Percentiles rank a stretch among this genome's conserved stretches.
Evolutionary conservation across 64 coral and sea anemone genomes (phyloP).

Genomic region (Dendrophyllia cribrosa): DNA sequence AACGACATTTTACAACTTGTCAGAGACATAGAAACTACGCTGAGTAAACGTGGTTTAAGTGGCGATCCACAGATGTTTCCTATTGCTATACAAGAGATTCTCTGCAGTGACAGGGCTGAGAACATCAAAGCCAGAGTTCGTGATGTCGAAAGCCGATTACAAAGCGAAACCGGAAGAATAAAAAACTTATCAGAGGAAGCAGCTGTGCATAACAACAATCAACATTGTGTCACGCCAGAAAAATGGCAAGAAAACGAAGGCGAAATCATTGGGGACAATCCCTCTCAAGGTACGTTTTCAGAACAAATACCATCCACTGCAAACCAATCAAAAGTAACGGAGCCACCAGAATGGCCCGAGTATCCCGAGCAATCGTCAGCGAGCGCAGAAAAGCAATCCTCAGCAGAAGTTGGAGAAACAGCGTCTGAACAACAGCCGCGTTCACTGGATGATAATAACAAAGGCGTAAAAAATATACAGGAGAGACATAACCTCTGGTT

Average conservation of each 20-base stretch:
- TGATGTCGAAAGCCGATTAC: not conserved
- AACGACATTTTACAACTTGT: not conserved
- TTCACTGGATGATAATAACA: too few species aligned
- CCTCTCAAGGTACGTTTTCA: not conserved
- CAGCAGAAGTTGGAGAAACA: not conserved
- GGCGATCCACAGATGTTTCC: not conserved
- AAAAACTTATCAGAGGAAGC: not conserved
- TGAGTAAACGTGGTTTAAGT: not conserved
- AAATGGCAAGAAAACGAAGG: not conserved
- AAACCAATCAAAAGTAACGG: not conserved
- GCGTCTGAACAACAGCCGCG: too few species aligned
- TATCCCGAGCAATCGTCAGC: not conserved
- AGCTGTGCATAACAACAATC: not conserved
- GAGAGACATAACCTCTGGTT: not conserved
- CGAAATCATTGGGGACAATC: not conserved
- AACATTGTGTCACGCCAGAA: not conserved
- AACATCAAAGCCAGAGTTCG: not conserved
- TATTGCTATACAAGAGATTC: not conserved
- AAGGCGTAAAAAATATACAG: not conserved
- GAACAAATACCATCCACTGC: not conserved
- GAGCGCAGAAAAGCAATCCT: not conserved
- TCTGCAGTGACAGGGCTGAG: not conserved
- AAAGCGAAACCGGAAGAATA: not conserved
- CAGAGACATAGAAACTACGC: not conserved
- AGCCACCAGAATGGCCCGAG: not conserved